Evolutionary conservation across 2,113 vertebrate species (phyloP).

Genomic region (Mastomys coucha): DNA sequence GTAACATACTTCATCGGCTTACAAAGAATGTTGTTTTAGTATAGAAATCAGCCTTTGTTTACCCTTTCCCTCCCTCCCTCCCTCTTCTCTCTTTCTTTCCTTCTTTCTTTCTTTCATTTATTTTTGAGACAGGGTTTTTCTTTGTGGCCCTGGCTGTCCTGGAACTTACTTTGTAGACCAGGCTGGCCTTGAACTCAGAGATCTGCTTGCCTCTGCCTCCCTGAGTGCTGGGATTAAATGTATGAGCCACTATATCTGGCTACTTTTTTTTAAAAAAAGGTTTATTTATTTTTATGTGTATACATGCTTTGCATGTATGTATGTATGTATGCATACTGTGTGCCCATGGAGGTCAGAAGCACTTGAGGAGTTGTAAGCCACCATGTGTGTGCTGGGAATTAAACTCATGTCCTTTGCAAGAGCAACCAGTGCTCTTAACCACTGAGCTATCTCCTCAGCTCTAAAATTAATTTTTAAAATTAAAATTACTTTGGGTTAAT

Average conservation of each 20-base stretch:
- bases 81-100: accelerated
- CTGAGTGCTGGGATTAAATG: neutral
- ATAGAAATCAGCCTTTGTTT: neutral
- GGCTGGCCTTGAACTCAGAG: too few species aligned
- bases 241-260: neutral
- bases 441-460: neutral
- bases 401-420: neutral
- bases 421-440: neutral
- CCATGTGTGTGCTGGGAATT: neutral
- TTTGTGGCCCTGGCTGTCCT: too few species aligned
- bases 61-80: neutral
- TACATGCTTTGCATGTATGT: neutral
- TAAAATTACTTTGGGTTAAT: neutral
- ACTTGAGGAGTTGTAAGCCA: neutral
- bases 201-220: too few species aligned
- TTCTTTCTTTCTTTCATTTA: too few species aligned
- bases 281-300: neutral
- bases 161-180: too few species aligned
- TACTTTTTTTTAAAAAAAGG: neutral
- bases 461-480: neutral
- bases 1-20: neutral
- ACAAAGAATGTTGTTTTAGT: neutral
- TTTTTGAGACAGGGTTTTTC: too few species aligned
- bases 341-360: neutral
- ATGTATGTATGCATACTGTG: neutral